A percentile compares a stretch with the other conserved stretches of the same genome.
Conservation (phyloP, 2,113 vertebrate species). For the Alectura lathami region DNA sequence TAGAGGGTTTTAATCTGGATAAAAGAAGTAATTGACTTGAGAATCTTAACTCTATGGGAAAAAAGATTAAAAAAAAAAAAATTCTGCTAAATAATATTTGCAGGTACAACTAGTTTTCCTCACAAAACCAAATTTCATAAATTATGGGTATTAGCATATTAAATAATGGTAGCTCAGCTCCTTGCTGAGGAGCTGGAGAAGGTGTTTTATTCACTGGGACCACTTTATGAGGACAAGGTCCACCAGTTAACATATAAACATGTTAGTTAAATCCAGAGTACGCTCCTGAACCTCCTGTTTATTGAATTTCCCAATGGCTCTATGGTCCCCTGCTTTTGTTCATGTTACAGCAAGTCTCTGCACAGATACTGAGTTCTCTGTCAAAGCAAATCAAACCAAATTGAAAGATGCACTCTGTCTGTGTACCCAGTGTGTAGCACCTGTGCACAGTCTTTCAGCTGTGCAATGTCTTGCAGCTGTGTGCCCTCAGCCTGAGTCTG, state of each 20-base stretch:
- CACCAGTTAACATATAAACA: no score
- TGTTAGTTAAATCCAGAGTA: background rate
- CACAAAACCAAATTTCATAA: background rate
- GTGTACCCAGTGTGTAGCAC: no score
- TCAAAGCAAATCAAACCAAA: background rate
- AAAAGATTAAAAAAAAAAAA: background rate
- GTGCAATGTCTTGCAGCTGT: background rate
- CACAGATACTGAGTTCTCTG: background rate
- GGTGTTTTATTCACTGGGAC: background rate
- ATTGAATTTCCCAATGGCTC: background rate
- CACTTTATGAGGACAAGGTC: accelerated
- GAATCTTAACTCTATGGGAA: background rate
- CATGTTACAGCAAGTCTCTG: background rate
- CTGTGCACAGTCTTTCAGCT: background rate
- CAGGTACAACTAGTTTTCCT: background rate
- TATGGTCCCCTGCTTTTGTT: background rate
- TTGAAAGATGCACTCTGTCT: background rate
- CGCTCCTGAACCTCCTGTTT: background rate
- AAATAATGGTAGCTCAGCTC: accelerated
- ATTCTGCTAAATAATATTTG: background rate
- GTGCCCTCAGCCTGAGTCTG: background rate
- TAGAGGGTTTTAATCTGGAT: background rate
- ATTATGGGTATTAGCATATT: accelerated
- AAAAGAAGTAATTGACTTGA: background rate
- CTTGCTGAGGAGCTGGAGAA: background rate